Base-by-base conservation (phyloP, 2,113 vertebrate genomes). In the Dasyprocta punctata region DNA sequence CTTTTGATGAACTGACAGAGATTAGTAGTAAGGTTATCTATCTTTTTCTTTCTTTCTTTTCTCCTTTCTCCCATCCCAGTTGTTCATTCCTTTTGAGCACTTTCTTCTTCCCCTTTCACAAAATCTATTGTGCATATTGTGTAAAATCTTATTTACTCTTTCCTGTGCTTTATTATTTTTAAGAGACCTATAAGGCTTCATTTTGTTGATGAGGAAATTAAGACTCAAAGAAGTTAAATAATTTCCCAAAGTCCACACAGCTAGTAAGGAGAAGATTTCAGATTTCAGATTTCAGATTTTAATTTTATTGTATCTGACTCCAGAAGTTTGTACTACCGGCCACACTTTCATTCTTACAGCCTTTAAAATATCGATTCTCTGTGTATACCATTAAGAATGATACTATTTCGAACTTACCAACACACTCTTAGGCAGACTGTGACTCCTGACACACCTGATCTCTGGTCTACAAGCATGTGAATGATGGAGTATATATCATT, bases 181-280 rank as follows among this genome's bases (percentile, higher is more conserved):
- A 87, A 86, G 58, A 84, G n/a, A 28, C 33, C 44, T 84, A 26
- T 75, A 52, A 95, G 28, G 10, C 65, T 90, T 58, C 77, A 71
- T 94, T 96, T 94, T 89, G 90, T 88, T 82, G 61, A 77, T 58
- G 63, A 92, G 30, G 49, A 94, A 95, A 88, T 97, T 92, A 95
- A 96, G 89, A 63, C 22, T 60, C 78, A 97, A 47, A 49, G 38
- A 94, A 94, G 56, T 67, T 77, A 88, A 88, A 77, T 86, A 94
- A 89, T n/a, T 86, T 90, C 69, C 58, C 94, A 44, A 86, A 94
- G 77, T 14, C 86, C 89, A 96, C 91, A 92, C 82, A 94, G 28
- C 49, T 86, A 90, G 91, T 90, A 44, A 92, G 44, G 36, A 44
- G 52, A 49, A 92, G 65, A 81, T 63, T 58, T 90, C 86, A 71